These are phyloP conservation scores for Exaiptasia diaphana DNA, from an alignment of 64 coral and sea anemone species.

Conservation along the genomic window DNA sequence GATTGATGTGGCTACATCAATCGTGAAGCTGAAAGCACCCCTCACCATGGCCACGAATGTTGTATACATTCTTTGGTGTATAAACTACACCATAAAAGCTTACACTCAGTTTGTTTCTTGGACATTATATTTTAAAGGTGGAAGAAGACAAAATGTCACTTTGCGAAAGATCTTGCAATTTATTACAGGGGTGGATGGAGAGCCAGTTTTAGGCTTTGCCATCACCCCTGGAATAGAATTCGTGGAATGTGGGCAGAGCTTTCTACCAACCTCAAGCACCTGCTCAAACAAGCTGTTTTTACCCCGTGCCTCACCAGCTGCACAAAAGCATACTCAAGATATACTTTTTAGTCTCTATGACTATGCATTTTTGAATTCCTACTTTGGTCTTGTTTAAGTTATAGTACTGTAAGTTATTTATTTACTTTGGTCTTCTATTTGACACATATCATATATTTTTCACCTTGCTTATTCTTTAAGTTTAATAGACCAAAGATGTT, in stretches of 20 bases:
- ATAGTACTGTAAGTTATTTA: too few relatives aligned
- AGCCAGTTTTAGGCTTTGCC: slow-evolving; percentile 16
- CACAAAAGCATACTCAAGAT: slow-evolving; percentile 5
- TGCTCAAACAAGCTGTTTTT: slow-evolving; percentile 40
- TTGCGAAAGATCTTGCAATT: slow-evolving; percentile 7
- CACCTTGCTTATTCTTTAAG: too few relatives aligned
- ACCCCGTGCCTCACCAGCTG: slow-evolving; percentile 3
- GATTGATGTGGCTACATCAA: too few relatives aligned
- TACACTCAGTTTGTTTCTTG: too few relatives aligned
- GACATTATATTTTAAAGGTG: too few relatives aligned
- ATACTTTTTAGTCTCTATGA: slow-evolving; percentile 24
- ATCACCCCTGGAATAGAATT: slow-evolving; percentile 10
- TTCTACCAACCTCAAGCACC: slow-evolving; percentile 35
- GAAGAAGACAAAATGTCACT: slow-evolving; percentile 6
- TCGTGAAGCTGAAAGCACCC: too few relatives aligned
- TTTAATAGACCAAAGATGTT: too few relatives aligned
- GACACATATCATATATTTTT: too few relatives aligned
- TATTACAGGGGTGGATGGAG: slow-evolving; percentile 10
- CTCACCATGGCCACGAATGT: too few relatives aligned
- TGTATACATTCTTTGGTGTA: too few relatives aligned
- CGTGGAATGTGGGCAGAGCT: not conserved
- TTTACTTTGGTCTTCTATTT: too few relatives aligned
- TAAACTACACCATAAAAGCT: too few relatives aligned
- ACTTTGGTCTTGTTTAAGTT: slow-evolving; percentile 19
- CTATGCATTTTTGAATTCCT: slow-evolving; percentile 19